phyloP scores from a whole-genome alignment of 2,797 vertebrate genomes.

The Parotocinclus haroldoi region DNA sequence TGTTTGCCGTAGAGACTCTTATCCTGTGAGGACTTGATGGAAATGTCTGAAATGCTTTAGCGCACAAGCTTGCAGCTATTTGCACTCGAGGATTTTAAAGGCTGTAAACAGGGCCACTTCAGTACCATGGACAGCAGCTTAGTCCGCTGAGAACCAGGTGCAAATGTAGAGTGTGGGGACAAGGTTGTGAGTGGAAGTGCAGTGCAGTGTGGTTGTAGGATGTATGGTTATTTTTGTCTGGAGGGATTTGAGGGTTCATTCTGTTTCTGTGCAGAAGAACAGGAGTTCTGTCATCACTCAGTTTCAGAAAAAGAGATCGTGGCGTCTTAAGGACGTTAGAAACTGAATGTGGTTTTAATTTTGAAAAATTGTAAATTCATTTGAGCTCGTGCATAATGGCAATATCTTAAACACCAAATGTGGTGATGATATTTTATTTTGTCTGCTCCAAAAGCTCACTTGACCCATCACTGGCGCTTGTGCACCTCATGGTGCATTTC shows the following conservation, averaged over 20 bases:
- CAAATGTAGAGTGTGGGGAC: constrained; percentile 57
- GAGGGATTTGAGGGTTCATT: constrained; percentile 6
- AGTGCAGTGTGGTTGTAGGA: constrained; percentile 1
- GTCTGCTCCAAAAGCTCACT: too few relatives aligned
- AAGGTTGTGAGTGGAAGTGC: neutral
- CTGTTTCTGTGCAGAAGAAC: neutral
- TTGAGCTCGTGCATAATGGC: too few relatives aligned
- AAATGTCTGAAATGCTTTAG: constrained; percentile 45
- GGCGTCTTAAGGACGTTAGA: too few relatives aligned
- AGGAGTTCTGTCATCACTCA: constrained; percentile 13
- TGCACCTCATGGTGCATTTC: too few relatives aligned
- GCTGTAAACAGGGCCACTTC: constrained; percentile 52
- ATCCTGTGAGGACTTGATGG: constrained; percentile 28
- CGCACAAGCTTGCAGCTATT: constrained; percentile 50
- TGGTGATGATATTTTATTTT: too few relatives aligned
- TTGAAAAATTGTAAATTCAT: too few relatives aligned
- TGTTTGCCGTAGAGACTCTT: constrained; percentile 6
- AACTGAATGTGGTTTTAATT: neutral
- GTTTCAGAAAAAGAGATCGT: too few relatives aligned
- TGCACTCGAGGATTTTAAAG: constrained; percentile 65
- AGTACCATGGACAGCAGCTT: constrained; percentile 59
- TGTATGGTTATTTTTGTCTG: neutral
- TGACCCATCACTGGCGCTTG: too few relatives aligned
- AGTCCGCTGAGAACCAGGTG: constrained; percentile 61
- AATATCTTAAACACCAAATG: too few relatives aligned